A percentile compares a stretch with the other conserved stretches of the same genome.
Conservation (phyloP, 2,113 vertebrate species). For the Oreotrochilus melanogaster region DNA sequence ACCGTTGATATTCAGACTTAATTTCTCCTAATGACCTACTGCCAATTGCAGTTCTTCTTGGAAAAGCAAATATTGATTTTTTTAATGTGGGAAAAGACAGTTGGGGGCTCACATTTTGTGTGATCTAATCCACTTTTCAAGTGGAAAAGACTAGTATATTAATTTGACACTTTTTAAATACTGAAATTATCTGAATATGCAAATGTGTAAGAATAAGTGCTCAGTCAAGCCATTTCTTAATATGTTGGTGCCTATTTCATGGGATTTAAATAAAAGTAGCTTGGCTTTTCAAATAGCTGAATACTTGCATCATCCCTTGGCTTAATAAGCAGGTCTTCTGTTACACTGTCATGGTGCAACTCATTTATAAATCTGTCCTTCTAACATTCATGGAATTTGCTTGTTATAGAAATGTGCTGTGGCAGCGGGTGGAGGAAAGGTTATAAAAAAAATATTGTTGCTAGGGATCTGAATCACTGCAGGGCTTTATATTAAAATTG, state of each 20-base stretch:
- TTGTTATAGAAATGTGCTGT: slow-evolving; percentile 36
- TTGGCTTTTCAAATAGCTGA: slow-evolving; percentile 6
- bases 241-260: not conserved
- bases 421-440: not conserved
- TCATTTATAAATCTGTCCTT: slow-evolving; percentile 40
- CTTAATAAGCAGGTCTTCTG: slow-evolving; percentile 31
- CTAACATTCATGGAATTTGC: slow-evolving; percentile 15
- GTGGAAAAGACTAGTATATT: not conserved
- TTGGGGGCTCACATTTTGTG: not conserved
- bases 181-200: not conserved
- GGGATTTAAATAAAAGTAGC: not conserved
- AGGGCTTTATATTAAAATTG: slow-evolving; percentile 14
- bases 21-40: not conserved
- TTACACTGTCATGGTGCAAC: not conserved
- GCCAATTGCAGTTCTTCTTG: not conserved
- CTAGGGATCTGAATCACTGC: not conserved
- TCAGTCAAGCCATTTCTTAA: not conserved
- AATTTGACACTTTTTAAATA: slow-evolving; percentile 10
- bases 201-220: not conserved
- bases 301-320: not conserved
- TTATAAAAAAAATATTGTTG: not conserved
- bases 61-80: slow-evolving; percentile 44
- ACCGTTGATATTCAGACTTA: not conserved
- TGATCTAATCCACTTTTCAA: not conserved
- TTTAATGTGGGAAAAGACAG: not conserved